These are phyloP conservation scores for Spodoptera littoralis DNA, from an alignment of 2,888 invertebrate genomes.

Conservation along the genomic window DNA sequence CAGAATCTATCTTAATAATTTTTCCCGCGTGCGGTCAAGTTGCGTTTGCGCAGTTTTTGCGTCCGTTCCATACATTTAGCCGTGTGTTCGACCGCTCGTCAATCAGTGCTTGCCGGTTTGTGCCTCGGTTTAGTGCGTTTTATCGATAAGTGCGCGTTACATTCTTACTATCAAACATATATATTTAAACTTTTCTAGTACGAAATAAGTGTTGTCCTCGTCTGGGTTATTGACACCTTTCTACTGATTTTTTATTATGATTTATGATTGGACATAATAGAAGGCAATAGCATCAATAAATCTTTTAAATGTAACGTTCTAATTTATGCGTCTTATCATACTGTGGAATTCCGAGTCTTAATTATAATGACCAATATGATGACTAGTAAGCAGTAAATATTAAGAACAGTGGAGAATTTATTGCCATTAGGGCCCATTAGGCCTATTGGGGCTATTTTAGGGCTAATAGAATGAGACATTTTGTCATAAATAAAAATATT, in stretches of 20 bases:
- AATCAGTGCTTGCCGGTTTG: constrained; percentile 63
- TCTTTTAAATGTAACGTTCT: constrained; percentile 19
- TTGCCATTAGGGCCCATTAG: too few relatives aligned
- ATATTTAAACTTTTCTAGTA: constrained; percentile 9
- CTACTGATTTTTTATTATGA: constrained; percentile 5
- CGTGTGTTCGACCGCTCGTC: constrained; percentile 52
- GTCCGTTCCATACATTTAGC: constrained; percentile 49
- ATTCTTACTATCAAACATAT: constrained; percentile 13
- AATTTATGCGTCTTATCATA: constrained; percentile 21
- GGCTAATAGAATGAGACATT: too few relatives aligned
- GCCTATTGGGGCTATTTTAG: too few relatives aligned
- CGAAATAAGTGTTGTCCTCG: constrained; percentile 11
- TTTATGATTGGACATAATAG: constrained; percentile 1
- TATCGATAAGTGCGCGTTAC: constrained; percentile 19
- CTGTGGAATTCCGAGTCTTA: constrained; percentile 1
- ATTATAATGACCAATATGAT: constrained; percentile 20
- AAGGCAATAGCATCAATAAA: constrained; percentile 23
- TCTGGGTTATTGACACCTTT: constrained; percentile 11
- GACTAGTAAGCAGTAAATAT: neutral
- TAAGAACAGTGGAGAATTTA: too few relatives aligned
- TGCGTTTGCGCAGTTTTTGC: constrained; percentile 60
- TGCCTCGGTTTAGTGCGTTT: constrained; percentile 60
- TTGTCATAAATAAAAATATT: too few relatives aligned
- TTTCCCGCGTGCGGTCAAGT: constrained; percentile 50
- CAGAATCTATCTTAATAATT: constrained; percentile 57